Conservation (phyloP, 2,113 vertebrate genomes). For the Bostrychus sinensis region DNA sequence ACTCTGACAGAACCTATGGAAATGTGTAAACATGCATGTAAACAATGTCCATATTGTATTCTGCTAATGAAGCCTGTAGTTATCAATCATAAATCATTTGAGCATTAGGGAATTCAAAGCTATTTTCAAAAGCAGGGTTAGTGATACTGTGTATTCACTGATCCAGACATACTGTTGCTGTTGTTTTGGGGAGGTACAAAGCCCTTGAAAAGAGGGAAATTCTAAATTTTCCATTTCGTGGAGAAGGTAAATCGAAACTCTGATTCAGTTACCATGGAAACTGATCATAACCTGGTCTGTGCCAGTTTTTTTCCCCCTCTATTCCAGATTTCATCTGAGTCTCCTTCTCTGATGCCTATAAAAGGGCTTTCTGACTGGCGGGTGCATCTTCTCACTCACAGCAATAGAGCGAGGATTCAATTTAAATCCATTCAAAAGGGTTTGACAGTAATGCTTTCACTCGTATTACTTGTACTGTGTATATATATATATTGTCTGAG, state of each 20-base stretch:
- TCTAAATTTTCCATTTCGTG: not conserved
- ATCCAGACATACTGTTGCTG: not conserved
- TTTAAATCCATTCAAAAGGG: no score
- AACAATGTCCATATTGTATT: slow-evolving; percentile 10
- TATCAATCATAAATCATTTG: not conserved
- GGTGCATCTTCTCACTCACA: no score
- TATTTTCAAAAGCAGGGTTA: not conserved
- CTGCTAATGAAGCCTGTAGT: not conserved
- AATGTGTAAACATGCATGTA: slow-evolving; percentile 33
- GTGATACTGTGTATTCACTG: not conserved
- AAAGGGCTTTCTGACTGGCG: not conserved
- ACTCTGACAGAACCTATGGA: no score
- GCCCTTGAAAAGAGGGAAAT: not conserved
- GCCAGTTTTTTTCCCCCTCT: not conserved
- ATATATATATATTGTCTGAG: no score
- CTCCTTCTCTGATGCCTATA: not conserved
- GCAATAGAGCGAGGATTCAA: no score
- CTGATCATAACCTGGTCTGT: no score
- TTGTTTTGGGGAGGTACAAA: not conserved
- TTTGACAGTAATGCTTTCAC: no score
- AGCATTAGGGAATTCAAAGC: not conserved
- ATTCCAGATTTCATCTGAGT: not conserved
- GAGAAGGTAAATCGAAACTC: not conserved
- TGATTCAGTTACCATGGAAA: not conserved
- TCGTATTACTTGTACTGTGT: no score